These are phyloP conservation scores for Crocodylus rhombifer DNA, from an alignment of 2,797 vertebrate genomes.

Conservation along the genomic window DNA sequence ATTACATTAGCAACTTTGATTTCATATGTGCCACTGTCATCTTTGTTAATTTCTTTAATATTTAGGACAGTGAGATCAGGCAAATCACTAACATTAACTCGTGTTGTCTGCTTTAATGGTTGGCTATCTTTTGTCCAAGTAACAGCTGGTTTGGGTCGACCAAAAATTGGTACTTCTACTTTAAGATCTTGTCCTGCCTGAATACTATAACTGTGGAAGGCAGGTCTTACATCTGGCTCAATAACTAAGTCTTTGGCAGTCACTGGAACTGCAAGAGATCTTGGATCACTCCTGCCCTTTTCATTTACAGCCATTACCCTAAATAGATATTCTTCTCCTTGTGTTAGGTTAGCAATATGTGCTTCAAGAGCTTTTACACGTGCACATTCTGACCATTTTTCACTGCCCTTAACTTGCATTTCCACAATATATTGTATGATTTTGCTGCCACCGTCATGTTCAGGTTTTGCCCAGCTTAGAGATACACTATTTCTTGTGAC, in stretches of 20 bases:
- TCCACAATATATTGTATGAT: constrained; percentile 96
- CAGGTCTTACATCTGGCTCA: constrained; percentile 94
- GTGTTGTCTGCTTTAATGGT: constrained; percentile 93
- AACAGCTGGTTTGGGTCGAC: constrained; percentile 93
- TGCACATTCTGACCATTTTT: constrained; percentile 95
- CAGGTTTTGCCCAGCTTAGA: constrained; percentile 95
- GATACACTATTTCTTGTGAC: constrained; percentile 96
- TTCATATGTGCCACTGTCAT: constrained; percentile 94
- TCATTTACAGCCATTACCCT: constrained; percentile 97
- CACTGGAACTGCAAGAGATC: constrained; percentile 93
- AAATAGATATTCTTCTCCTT: constrained; percentile 96
- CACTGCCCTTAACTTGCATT: constrained; percentile 93
- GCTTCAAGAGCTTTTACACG: constrained; percentile 94
- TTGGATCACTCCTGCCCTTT: constrained; percentile 97
- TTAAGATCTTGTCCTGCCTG: constrained; percentile 94
- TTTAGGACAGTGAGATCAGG: constrained; percentile 87
- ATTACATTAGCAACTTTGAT: constrained; percentile 90
- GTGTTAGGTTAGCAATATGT: constrained; percentile 90
- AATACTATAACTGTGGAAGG: constrained; percentile 94
- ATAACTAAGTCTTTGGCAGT: constrained; percentile 96
- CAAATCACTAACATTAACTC: constrained; percentile 90
- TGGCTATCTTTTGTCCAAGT: constrained; percentile 94
- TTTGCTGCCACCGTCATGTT: constrained; percentile 98
- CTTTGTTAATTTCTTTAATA: constrained; percentile 94
- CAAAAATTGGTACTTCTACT: constrained; percentile 92